A percentile compares a stretch with the other conserved stretches of the same genome.
phyloP scores from a whole-genome alignment of 2,888 invertebrate genomes.

The Cantharis nigra region DNA sequence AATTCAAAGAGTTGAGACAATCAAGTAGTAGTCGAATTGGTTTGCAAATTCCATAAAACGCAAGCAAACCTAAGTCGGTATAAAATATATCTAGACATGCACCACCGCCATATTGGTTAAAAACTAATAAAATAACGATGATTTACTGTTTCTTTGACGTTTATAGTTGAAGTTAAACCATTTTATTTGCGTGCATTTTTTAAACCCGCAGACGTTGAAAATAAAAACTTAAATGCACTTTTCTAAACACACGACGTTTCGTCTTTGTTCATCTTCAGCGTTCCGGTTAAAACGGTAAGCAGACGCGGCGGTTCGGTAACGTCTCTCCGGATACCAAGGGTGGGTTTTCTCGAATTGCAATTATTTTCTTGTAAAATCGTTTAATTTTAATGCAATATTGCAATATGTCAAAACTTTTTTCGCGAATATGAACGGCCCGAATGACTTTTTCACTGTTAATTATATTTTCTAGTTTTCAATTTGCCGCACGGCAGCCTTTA shows the following conservation, averaged over 20 bases:
- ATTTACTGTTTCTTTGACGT: conserved; percentile 40
- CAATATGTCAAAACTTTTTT: conserved; percentile 6
- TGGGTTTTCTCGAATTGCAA: conserved; percentile 15
- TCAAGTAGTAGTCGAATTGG: background rate
- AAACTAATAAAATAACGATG: conserved; percentile 39
- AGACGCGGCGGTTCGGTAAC: background rate
- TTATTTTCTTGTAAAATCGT: conserved; percentile 29
- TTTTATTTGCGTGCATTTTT: conserved; percentile 40
- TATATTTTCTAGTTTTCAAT: background rate
- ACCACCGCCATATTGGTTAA: conserved; percentile 34
- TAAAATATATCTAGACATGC: conserved; percentile 13
- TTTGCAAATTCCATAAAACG: conserved; percentile 21
- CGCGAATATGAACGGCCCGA: conserved; percentile 8
- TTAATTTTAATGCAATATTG: conserved; percentile 22
- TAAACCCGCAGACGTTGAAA: conserved; percentile 35
- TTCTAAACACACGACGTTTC: background rate
- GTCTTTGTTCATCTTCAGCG: conserved; percentile 1
- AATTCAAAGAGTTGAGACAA: background rate
- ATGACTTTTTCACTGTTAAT: background rate
- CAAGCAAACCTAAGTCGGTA: conserved; percentile 15
- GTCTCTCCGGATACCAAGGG: background rate
- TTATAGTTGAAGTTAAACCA: conserved; percentile 40
- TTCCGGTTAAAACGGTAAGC: background rate
- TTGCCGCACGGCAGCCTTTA: background rate
- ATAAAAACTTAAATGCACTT: conserved; percentile 19